Evolutionary conservation across 2,797 vertebrate genomes (phyloP).

Genomic region (Lophius americanus): DNA sequence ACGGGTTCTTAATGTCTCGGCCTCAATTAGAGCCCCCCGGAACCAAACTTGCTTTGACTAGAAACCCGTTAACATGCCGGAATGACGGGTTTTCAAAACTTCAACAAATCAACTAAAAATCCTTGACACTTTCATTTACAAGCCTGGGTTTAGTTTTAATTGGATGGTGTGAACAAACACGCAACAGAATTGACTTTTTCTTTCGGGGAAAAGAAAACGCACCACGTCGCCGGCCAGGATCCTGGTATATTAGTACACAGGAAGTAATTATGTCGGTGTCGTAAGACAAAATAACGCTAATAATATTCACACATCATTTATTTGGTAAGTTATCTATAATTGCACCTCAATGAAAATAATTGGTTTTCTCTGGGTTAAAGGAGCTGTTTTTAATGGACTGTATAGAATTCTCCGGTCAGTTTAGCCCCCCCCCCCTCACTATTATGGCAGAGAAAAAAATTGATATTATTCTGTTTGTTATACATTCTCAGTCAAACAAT

Average conservation of each 20-base stretch:
- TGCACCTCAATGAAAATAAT: slow-evolving; percentile 42
- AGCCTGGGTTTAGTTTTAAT: slow-evolving; percentile 27
- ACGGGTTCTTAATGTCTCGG: background rate
- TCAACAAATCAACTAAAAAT: slow-evolving; percentile 7
- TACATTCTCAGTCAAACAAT: no score
- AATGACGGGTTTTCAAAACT: slow-evolving; percentile 18
- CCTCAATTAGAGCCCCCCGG: slow-evolving; percentile 17
- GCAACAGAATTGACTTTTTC: slow-evolving; percentile 2
- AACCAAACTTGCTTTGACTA: slow-evolving; percentile 5
- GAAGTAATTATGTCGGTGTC: slow-evolving; percentile 23
- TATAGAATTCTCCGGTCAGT: background rate
- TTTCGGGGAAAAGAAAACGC: background rate
- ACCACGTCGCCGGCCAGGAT: background rate
- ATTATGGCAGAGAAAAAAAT: no score
- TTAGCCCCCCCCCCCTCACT: no score
- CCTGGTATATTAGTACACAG: background rate
- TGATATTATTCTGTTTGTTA: no score
- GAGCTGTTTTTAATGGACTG: slow-evolving; percentile 5
- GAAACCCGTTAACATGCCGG: slow-evolving; percentile 20
- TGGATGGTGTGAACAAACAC: slow-evolving; percentile 4
- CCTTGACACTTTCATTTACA: slow-evolving; percentile 19
- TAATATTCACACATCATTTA: slow-evolving; percentile 6
- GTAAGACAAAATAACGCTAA: background rate
- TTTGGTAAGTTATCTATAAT: slow-evolving; percentile 41
- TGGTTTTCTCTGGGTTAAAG: slow-evolving; percentile 27